A percentile compares a stretch with the other conserved stretches of the same genome.
These are phyloP conservation scores for Morpho deidamia DNA, from an alignment of 2,888 invertebrate genomes.

Conservation along the genomic window DNA sequence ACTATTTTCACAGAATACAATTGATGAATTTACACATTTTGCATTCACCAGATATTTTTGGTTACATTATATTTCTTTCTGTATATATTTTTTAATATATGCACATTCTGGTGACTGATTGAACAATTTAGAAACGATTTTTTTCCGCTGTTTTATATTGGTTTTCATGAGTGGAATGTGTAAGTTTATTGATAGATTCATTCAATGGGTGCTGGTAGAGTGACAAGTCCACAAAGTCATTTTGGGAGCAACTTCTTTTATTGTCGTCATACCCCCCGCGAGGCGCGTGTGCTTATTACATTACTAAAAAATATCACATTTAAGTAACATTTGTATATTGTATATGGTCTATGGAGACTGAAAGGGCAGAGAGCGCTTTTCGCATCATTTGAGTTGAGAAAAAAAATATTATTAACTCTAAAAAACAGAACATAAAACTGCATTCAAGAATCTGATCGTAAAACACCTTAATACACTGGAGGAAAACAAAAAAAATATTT, in stretches of 20 bases:
- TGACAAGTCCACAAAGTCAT: conserved; percentile 48
- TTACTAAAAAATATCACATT: conserved; percentile 60
- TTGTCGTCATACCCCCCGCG: conserved; percentile 35
- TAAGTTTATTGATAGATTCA: conserved; percentile 35
- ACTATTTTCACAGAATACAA: background rate
- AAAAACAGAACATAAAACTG: too few relatives aligned
- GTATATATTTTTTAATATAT: too few relatives aligned
- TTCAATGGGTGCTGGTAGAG: conserved; percentile 40
- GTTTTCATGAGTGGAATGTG: conserved; percentile 5
- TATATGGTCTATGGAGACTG: conserved; percentile 67
- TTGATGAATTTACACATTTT: background rate
- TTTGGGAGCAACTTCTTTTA: conserved; percentile 27
- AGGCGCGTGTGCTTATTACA: conserved; percentile 42
- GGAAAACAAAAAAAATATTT: too few relatives aligned
- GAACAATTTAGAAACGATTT: too few relatives aligned
- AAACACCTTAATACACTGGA: too few relatives aligned
- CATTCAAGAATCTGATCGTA: too few relatives aligned
- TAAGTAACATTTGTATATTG: conserved; percentile 60
- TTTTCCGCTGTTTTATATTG: background rate
- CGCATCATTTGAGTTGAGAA: conserved; percentile 13
- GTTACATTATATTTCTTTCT: background rate
- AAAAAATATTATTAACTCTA: background rate
- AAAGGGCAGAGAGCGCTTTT: conserved; percentile 47
- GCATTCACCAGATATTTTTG: background rate
- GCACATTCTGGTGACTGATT: too few relatives aligned